Evolutionary conservation across 2,113 vertebrate species (phyloP), one percentile per base, ranked within the genome.

Genomic region (Sylvietta virens): DNA sequence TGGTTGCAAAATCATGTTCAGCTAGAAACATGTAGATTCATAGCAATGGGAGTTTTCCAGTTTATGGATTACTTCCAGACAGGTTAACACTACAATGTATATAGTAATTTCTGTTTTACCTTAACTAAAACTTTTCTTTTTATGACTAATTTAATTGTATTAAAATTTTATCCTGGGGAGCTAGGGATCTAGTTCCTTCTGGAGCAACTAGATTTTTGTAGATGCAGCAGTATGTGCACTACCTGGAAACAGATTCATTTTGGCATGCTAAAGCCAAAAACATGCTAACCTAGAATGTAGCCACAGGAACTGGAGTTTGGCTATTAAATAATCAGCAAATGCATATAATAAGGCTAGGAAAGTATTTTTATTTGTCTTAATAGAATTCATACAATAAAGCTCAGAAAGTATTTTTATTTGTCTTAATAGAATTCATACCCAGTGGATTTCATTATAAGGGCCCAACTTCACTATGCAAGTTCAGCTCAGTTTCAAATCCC

Each of bases 91-190:
- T 92, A 28, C 65, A 39, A 65, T 92, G 48, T 7, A 16, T 16
- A 8, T 62, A 62, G 82, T 94, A 53, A 69, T 93, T 97, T 97
- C 76, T 86, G 50, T 47, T 47, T 90, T 79, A 37, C 21, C 24
- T 88, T 86, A 86, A 61, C 33, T 73, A 60, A 51, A 89, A 48
- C 27, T 90, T 97, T 97, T 91, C 65, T 84, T 95, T 89, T 45
- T 30, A 13, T 91, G 14, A 89, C 47, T 85, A 70, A 45, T 86
- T 80, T 57, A 90, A 30, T 72, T 89, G 16, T 44, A 35, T 42
- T 81, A 77, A 78, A 81, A 10, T 10, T 53, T 93, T 94, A 54
- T 92, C 10, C 37, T 81, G 19, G 31, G 28, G 73, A 86, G 53
- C 19, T 42, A 80, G 19, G 6, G n/a, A n/a, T n/a, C 69, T 67